phyloP scores from a whole-genome alignment of 2,888 invertebrate species.

The Stramonita haemastoma region DNA sequence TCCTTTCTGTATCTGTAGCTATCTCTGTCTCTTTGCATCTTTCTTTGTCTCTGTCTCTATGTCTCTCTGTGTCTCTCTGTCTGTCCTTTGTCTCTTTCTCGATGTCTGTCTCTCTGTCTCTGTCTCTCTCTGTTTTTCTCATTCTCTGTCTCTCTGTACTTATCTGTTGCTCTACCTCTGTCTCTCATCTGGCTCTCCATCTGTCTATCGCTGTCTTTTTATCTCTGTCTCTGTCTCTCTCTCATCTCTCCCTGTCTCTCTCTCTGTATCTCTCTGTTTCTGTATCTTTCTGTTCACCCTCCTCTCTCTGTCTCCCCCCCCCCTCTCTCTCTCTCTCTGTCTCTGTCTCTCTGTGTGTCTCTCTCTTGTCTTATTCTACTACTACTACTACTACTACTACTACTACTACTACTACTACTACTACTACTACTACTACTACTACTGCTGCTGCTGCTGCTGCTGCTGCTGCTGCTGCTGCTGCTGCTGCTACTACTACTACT shows the following conservation, averaged over 20 bases:
- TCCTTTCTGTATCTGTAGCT: not conserved
- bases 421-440: not conserved
- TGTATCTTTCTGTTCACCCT: not conserved
- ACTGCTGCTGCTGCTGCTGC: slow-evolving; percentile 25
- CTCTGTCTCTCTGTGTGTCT: too few relatives aligned
- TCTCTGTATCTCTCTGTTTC: slow-evolving; percentile 2
- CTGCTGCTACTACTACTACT: slow-evolving; percentile 27
- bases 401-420: not conserved
- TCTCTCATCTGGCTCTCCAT: not conserved
- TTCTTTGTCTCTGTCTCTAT: not conserved
- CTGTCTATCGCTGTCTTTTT: not conserved
- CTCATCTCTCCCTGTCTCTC: slow-evolving; percentile 14
- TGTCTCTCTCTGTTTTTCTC: not conserved
- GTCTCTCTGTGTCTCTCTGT: not conserved
- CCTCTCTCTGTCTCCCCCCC: not conserved
- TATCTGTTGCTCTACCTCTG: too few relatives aligned
- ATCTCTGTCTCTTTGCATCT: not conserved
- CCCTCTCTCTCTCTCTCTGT: not conserved
- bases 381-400: not conserved
- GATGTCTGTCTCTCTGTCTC: not conserved
- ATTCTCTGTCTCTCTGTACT: too few relatives aligned
- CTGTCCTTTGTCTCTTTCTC: not conserved
- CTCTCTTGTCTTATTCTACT: too few relatives aligned
- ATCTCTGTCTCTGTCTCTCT: not conserved
- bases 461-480: slow-evolving; percentile 35